Percentiles rank a stretch among this genome's conserved stretches.
Evolutionary conservation across 1,140 invertebrate genomes (phyloP).

Genomic region (Rhysida immarginata): DNA sequence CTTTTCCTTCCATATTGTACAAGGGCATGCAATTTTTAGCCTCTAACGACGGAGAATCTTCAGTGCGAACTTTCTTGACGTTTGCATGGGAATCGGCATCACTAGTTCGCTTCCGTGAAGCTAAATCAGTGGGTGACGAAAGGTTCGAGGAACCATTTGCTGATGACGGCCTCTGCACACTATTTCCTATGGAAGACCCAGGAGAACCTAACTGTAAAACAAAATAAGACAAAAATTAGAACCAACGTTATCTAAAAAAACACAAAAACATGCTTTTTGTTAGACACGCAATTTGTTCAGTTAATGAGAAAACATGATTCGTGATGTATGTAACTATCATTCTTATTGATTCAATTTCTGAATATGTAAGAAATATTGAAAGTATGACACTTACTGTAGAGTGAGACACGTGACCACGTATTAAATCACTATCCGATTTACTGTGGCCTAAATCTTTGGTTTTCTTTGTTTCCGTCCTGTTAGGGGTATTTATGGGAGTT

Average conservation of each 20-base stretch:
- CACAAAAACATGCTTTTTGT: neutral
- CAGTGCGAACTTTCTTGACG: constrained; percentile 1
- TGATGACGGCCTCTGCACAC: neutral
- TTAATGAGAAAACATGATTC: no score
- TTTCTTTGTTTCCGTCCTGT: neutral
- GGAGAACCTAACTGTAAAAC: neutral
- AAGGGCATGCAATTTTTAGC: neutral
- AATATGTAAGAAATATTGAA: no score
- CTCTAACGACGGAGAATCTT: neutral
- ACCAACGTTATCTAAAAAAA: neutral
- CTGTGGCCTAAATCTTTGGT: neutral
- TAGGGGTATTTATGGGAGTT: constrained; percentile 2
- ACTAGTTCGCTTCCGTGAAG: constrained; percentile 1
- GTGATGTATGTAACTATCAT: no score
- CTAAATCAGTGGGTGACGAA: neutral
- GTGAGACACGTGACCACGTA: neutral
- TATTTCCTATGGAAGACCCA: neutral
- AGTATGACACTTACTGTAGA: neutral
- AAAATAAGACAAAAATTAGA: neutral
- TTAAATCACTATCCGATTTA: constrained; percentile 5
- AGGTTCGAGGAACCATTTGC: constrained; percentile 1
- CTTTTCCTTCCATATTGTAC: neutral
- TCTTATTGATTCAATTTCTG: no score
- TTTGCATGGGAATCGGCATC: neutral
- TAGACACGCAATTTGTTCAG: neutral